A percentile compares a stretch with the other conserved stretches of the same genome.
Conservation (phyloP, 2,797 vertebrate genomes). For the Xerus rutilus region DNA sequence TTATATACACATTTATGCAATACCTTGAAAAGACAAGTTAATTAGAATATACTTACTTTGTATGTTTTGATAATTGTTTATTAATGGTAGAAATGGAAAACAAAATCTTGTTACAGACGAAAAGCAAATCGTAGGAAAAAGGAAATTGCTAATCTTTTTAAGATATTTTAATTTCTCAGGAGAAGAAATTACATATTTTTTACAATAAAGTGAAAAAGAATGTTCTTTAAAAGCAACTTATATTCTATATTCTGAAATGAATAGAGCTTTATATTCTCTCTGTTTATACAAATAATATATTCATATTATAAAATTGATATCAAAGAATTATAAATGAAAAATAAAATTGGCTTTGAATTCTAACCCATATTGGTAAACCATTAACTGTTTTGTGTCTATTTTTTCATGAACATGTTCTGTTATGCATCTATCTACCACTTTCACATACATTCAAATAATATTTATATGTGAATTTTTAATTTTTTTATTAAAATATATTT, state of each 20-base stretch:
- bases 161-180: neutral
- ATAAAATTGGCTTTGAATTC: conserved; percentile 27
- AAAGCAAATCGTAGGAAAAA: conserved; percentile 46
- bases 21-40: conserved; percentile 37
- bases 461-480: neutral
- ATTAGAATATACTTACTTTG: conserved; percentile 58
- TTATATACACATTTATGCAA: neutral
- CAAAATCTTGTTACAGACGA: neutral
- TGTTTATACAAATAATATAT: conserved; percentile 18
- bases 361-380: neutral
- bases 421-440: neutral
- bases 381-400: neutral
- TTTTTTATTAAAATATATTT: no score
- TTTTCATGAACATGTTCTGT: neutral
- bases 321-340: neutral
- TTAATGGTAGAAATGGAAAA: conserved; percentile 53
- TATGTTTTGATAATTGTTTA: conserved; percentile 50
- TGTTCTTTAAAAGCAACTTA: conserved; percentile 6
- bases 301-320: neutral
- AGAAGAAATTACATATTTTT: conserved; percentile 26
- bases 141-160: conserved; percentile 21
- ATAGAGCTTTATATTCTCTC: conserved; percentile 15
- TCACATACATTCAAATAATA: neutral
- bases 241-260: conserved; percentile 12
- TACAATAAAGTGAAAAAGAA: conserved; percentile 18